Conservation (phyloP, 1,140 invertebrate genomes). For the Drosophila persimilis region DNA sequence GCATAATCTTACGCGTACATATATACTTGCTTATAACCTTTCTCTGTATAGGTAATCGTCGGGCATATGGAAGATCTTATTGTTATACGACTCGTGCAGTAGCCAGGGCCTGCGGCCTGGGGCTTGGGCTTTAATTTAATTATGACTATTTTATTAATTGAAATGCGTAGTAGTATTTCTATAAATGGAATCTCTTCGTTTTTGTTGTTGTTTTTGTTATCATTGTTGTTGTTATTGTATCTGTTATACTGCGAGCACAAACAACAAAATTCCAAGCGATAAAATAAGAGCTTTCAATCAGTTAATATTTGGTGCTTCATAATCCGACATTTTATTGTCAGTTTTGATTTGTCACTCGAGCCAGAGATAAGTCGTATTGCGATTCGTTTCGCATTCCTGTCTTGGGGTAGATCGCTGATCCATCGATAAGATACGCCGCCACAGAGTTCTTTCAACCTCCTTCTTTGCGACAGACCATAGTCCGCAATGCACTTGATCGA, state of each 20-base stretch:
- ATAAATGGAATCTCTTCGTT: slow-evolving; percentile 35
- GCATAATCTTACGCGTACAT: neutral
- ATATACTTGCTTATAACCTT: neutral
- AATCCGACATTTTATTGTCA: slow-evolving; percentile 8
- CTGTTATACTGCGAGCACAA: too few relatives aligned
- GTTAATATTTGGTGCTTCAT: slow-evolving; percentile 17
- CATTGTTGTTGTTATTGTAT: slow-evolving; percentile 20
- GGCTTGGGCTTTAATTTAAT: slow-evolving; percentile 65
- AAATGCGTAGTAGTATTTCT: slow-evolving; percentile 57
- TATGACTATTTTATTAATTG: slow-evolving; percentile 76
- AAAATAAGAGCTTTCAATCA: slow-evolving; percentile 31
- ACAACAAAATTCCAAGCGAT: too few relatives aligned
- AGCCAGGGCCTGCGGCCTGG: neutral
- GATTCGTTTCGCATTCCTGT: neutral
- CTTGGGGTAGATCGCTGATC: slow-evolving; percentile 2
- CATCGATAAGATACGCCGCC: slow-evolving; percentile 5
- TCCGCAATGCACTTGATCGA: slow-evolving; percentile 52
- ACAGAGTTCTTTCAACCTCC: neutral
- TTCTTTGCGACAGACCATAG: neutral
- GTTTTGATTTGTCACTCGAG: slow-evolving; percentile 40
- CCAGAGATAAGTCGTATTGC: slow-evolving; percentile 35
- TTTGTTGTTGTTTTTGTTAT: slow-evolving; percentile 13
- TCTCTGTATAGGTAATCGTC: slow-evolving; percentile 26
- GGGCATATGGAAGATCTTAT: slow-evolving; percentile 21
- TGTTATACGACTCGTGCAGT: slow-evolving; percentile 52